Evolutionary conservation across 2,888 invertebrate genomes (phyloP), one percentile per base, ranked within the genome.

Genomic region (Lissonota sp.): DNA sequence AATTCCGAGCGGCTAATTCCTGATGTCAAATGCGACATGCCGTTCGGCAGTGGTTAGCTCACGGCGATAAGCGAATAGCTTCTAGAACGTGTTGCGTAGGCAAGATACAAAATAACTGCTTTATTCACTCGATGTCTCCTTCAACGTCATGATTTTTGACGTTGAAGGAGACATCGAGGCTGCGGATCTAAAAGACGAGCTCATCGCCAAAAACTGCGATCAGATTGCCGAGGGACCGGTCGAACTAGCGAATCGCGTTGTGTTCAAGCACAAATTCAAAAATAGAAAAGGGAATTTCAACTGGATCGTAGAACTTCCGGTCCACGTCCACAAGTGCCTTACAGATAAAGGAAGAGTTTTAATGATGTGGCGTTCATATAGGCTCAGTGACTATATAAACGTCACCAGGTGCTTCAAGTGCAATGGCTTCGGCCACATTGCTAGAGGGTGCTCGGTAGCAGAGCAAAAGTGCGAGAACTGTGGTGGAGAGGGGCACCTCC

Each of bases 371-470:
- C 0, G 14, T 7, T 72, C 79, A 0, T 57, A 63, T 12, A 12
- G 46, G 1, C 51, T 79, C 0, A 40, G 16, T 0, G 62, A 79
- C 5, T 67, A 12, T 6, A 1, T 67, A 0, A 66, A 60, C 7
- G 39, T 77, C 1, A 80, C 51, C 3, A 58, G 62, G 12, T 73
- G 77, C 40, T 80, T 42, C n/a, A 67, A 72, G 12, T 81, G 81
- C 44, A 16, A 39, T 5, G 40, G 69, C 1, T 69, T 46, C 26
- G 78, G 78, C 0, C 78, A 78, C 7, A 39, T 74, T 3, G 73
- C 72, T 0, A 72, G 26, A 14, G 8, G 12, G 6, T 77, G 81
- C 37, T 6, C 0, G 0, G 14, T 6, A 4, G 6, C 1, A 8
- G 6, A 55, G 0, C 4, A 12, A 0, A 58, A n/a, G 0, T 78